Evolutionary conservation across 2,113 vertebrate species (phyloP), one percentile per base, ranked within the genome.

Genomic region (Neoarius graeffei): DNA sequence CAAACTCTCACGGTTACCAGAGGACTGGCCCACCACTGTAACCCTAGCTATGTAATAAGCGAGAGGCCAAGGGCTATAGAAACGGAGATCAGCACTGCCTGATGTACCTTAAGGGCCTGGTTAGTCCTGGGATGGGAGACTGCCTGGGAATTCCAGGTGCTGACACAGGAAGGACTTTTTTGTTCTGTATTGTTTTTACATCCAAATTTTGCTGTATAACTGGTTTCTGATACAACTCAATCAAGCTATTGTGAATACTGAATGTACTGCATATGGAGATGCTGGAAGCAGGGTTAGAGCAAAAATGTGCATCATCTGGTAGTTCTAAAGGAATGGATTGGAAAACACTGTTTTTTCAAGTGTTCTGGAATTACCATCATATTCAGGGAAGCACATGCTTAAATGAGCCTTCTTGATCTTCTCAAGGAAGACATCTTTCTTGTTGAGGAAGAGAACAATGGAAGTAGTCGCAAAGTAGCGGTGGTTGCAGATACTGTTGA

Each of bases 401-500:
- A 99, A 97, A 13, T 99, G 98, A 7, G 98, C 97, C 93, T 99
- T 99, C 93, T 98, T 98, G 90, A 99, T 99, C 94, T 99, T 99
- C 94, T 99, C 98, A 5, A 92, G 0, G 89, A 99, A 99, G 81
- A 99, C 97, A 0, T 99, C 98, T 90, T 99, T 99, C 95, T 99
- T 99, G 96, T 99, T 99, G 90, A 99, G 97, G 94, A 99, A 99
- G 89, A 99, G 98, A 86, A 99, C 98, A 0, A 99, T 99, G 89
- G 98, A 99, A 81, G 98, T 99, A 86, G 97, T 90, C 88, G 96
- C 96, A 0, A 99, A 99, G 95, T 99, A 99, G 83, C 98, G 97
- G 87, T 99, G 98, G 94, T 99, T 99, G 92, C 98, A 99, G 95
- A 99, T 99, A 89, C 98, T 99, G 93, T 99, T 99, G 96, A 99